These are phyloP conservation scores for Anhinga anhinga DNA, from an alignment of 2,113 vertebrate genomes.

Conservation along the genomic window DNA sequence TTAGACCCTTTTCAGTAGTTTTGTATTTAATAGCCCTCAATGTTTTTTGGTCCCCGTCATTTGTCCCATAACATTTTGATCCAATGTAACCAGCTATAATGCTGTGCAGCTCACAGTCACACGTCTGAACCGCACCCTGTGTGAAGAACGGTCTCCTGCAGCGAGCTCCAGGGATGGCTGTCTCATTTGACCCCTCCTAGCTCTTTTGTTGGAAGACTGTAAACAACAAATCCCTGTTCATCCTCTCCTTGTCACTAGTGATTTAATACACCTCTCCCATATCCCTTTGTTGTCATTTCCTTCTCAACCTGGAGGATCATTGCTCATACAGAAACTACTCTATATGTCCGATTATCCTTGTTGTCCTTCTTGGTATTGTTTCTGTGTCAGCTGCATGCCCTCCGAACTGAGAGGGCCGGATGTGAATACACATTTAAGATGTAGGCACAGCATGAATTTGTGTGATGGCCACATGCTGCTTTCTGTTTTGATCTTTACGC, in stretches of 20 bases:
- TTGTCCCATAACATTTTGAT: not conserved
- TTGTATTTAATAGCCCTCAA: not conserved
- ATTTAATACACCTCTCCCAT: not conserved
- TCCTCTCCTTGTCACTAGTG: not conserved
- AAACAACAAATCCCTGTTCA: not conserved
- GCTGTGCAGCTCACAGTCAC: not conserved
- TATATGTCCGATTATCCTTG: fast-evolving
- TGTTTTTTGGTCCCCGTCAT: not conserved
- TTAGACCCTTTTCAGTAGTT: not conserved
- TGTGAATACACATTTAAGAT: not conserved
- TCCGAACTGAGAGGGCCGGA: not conserved
- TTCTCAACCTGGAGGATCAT: not conserved
- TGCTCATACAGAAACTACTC: not conserved
- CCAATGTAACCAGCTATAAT: not conserved
- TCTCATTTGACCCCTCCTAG: not conserved
- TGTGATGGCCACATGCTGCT: not conserved
- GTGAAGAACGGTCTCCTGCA: not conserved
- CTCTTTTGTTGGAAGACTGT: not conserved
- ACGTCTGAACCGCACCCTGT: not conserved
- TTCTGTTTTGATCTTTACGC: not conserved
- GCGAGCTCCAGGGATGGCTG: not conserved
- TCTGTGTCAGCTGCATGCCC: not conserved
- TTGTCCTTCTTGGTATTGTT: not conserved
- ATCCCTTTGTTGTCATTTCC: not conserved
- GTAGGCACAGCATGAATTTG: not conserved